Conservation (phyloP, 2,888 invertebrate species). For the Drosophila testacea region DNA sequence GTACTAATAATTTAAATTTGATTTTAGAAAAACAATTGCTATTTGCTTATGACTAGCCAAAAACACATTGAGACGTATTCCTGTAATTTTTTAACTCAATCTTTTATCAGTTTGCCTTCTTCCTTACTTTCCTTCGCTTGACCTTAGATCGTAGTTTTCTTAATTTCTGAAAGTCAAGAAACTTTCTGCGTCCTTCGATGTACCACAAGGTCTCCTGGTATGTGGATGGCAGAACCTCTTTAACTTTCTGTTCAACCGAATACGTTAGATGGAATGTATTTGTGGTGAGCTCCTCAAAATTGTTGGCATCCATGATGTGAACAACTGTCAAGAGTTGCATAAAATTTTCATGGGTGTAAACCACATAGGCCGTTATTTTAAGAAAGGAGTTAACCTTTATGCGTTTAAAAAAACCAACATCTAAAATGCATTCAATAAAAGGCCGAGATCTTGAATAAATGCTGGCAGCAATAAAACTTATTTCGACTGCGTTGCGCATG, state of each 20-base stretch:
- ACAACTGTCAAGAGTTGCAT: slow-evolving; percentile 89
- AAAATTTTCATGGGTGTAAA: slow-evolving; percentile 85
- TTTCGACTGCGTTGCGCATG: slow-evolving; percentile 91
- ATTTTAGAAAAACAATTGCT: neutral
- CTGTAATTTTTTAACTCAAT: neutral
- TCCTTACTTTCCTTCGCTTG: neutral
- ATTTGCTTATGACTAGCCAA: neutral
- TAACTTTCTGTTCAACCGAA: slow-evolving; percentile 85
- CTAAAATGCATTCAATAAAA: slow-evolving; percentile 88
- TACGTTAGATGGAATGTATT: slow-evolving; percentile 91
- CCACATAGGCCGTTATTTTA: slow-evolving; percentile 88
- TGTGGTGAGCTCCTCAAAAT: slow-evolving; percentile 87
- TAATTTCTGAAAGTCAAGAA: slow-evolving; percentile 4
- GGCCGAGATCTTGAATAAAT: slow-evolving; percentile 87
- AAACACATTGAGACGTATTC: neutral
- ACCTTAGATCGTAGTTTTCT: neutral
- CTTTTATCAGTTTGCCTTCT: neutral
- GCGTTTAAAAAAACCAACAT: slow-evolving; percentile 89
- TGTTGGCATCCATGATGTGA: slow-evolving; percentile 86
- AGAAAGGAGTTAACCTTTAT: slow-evolving; percentile 90
- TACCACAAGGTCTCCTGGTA: slow-evolving; percentile 47
- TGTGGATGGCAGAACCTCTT: slow-evolving; percentile 83
- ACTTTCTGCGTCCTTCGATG: slow-evolving; percentile 38
- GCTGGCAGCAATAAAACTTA: slow-evolving; percentile 89
- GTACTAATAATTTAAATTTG: neutral